These are phyloP conservation scores for Lagopus muta DNA, from an alignment of 2,113 vertebrate species.

Conservation along the genomic window DNA sequence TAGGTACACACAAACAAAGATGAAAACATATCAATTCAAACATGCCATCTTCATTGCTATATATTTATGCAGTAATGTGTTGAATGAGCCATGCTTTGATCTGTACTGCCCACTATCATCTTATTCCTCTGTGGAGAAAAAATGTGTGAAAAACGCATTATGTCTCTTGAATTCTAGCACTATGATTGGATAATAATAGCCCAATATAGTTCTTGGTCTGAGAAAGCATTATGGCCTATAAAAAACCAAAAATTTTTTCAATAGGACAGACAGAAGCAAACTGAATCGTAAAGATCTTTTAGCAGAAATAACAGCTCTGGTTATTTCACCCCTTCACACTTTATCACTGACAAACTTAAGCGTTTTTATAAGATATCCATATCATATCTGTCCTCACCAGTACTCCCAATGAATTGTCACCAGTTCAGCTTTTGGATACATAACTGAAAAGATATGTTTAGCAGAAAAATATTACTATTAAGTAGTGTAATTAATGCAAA, in stretches of 20 bases:
- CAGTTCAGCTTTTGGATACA: conserved; percentile 1
- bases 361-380: background rate
- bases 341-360: conserved; percentile 11
- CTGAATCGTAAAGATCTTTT: background rate
- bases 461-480: conserved; percentile 33
- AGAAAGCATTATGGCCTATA: background rate
- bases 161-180: background rate
- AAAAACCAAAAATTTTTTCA: background rate
- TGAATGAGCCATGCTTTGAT: background rate
- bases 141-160: background rate
- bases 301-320: background rate
- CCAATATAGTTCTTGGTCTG: background rate
- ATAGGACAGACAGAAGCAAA: background rate
- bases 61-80: background rate
- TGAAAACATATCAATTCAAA: background rate
- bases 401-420: background rate
- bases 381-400: background rate
- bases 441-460: background rate
- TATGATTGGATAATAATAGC: background rate
- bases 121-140: background rate
- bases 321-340: conserved; percentile 23
- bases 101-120: background rate
- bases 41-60: background rate
- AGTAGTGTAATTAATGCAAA: conserved; percentile 50
- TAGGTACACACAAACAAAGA: background rate